phyloP scores from a whole-genome alignment of 2,888 invertebrate genomes.

The Drosophila picticornis region DNA sequence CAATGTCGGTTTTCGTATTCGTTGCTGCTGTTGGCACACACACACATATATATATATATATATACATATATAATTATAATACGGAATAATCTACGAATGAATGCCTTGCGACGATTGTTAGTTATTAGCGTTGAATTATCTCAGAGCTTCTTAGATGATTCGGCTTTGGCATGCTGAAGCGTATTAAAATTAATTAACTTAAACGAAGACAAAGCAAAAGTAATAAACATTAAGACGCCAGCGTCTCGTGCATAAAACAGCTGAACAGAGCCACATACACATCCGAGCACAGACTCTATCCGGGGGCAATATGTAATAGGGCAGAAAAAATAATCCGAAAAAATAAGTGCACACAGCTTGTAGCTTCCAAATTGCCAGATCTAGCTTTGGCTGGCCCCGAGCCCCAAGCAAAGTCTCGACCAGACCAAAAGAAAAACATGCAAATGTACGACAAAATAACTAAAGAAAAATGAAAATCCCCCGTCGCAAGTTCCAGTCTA shows the following conservation, averaged over 20 bases:
- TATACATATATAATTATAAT: conserved; percentile 18
- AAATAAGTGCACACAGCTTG: conserved; percentile 45
- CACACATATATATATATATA: conserved; percentile 17
- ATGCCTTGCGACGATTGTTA: conserved; percentile 31
- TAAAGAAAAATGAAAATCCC: conserved; percentile 39
- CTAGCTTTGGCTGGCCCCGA: conserved; percentile 32
- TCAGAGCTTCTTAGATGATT: conserved; percentile 21
- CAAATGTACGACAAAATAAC: conserved; percentile 34
- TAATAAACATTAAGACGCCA: conserved; percentile 68
- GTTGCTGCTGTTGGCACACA: conserved; percentile 41
- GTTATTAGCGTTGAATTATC: conserved; percentile 13
- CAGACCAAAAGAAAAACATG: conserved; percentile 56
- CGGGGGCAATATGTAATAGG: conserved; percentile 64
- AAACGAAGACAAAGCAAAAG: conserved; percentile 68
- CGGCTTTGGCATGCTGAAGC: conserved; percentile 40
- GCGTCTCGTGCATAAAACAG: conserved; percentile 70
- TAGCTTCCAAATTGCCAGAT: conserved; percentile 33
- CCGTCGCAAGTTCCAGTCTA: conserved; percentile 49
- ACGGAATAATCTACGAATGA: background rate
- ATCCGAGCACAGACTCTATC: conserved; percentile 30
- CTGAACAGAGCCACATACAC: conserved; percentile 9
- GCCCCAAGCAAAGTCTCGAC: conserved; percentile 35
- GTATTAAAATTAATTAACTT: conserved; percentile 75
- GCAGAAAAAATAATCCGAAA: conserved; percentile 67
- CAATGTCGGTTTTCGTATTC: conserved; percentile 83